phyloP scores from a whole-genome alignment of 2,888 invertebrate genomes.

The Meghimatium bilineatum region DNA sequence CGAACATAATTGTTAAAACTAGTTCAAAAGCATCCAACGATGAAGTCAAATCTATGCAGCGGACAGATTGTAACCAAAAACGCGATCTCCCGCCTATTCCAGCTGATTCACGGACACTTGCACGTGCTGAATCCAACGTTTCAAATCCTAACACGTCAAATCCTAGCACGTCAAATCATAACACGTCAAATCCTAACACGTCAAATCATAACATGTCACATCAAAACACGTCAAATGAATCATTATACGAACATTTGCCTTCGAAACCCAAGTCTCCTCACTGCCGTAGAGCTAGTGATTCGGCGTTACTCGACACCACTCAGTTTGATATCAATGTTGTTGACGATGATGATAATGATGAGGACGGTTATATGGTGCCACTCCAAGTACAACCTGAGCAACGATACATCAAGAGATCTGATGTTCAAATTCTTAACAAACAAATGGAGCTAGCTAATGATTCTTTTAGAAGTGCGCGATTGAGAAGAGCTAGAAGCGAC shows the following conservation, averaged over 20 bases:
- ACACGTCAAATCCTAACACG: slow-evolving; percentile 3
- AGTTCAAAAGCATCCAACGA: background rate
- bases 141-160: background rate
- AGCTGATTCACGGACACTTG: slow-evolving; percentile 32
- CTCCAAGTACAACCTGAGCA: slow-evolving; percentile 54
- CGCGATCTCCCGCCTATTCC: slow-evolving; percentile 71
- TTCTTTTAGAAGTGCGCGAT: slow-evolving; percentile 53
- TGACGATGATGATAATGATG: slow-evolving; percentile 55
- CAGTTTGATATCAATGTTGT: slow-evolving; percentile 7
- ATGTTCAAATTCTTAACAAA: slow-evolving; percentile 59
- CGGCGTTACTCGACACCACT: background rate
- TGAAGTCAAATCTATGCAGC: background rate
- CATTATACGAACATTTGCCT: slow-evolving; percentile 69
- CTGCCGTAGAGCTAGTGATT: slow-evolving; percentile 14
- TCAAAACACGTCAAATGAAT: slow-evolving; percentile 59
- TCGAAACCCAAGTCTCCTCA: slow-evolving; percentile 64
- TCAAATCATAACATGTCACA: too few species aligned
- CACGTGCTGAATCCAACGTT: background rate
- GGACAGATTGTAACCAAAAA: slow-evolving; percentile 55
- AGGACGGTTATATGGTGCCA: slow-evolving; percentile 71
- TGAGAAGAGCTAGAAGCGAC: slow-evolving; percentile 59
- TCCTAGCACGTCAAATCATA: slow-evolving; percentile 3
- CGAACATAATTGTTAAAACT: background rate
- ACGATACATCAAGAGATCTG: slow-evolving; percentile 53
- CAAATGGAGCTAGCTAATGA: slow-evolving; percentile 60